Conservation (phyloP, 2,888 invertebrate species). For the Melieria crassipennis region DNA sequence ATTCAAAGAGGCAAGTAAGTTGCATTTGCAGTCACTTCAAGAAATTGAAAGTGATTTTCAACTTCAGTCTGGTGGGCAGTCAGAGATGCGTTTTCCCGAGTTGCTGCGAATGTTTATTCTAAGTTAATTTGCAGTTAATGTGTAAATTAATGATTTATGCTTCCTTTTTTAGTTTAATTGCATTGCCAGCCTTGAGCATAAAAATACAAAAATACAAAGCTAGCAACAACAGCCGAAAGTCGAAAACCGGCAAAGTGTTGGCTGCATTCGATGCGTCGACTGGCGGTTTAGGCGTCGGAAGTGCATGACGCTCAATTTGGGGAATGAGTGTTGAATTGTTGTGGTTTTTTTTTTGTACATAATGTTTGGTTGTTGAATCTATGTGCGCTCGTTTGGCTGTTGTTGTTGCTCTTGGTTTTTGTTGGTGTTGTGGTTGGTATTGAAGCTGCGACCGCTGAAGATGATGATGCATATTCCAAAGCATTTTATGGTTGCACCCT, state of each 20-base stretch:
- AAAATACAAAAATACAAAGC: too few species aligned
- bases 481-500: too few species aligned
- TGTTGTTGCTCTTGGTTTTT: background rate
- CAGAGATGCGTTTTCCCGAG: too few species aligned
- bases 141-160: background rate
- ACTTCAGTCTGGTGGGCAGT: too few species aligned
- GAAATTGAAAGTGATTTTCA: too few species aligned
- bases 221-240: too few species aligned
- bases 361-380: too few species aligned
- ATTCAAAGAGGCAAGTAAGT: too few species aligned
- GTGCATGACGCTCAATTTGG: background rate
- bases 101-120: too few species aligned
- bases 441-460: background rate
- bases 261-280: background rate
- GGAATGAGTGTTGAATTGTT: too few species aligned
- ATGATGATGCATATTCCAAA: background rate
- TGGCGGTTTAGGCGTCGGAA: constrained; percentile 28
- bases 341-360: too few species aligned
- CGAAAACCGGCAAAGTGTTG: background rate
- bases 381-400: background rate
- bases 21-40: too few species aligned
- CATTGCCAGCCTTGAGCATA: background rate
- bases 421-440: background rate
- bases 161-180: background rate
- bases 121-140: background rate